These are phyloP conservation scores for Drosophila rhopaloa DNA, from an alignment of 1,140 invertebrate species.

Conservation along the genomic window DNA sequence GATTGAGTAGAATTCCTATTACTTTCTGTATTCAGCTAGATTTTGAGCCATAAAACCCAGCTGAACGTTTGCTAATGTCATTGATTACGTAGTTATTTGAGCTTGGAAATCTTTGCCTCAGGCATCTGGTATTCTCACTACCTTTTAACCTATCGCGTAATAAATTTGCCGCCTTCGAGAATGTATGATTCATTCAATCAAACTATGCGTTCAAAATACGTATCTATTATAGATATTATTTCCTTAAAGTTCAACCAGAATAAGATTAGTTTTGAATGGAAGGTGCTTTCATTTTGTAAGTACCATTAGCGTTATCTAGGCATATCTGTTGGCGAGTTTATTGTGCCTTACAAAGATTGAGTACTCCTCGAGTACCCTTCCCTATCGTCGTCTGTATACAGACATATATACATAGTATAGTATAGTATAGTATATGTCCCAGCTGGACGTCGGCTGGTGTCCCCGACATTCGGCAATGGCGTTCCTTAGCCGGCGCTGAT, in stretches of 20 bases:
- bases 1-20: no score
- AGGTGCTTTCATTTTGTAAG: background rate
- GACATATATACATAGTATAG: background rate
- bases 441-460: conserved; percentile 4
- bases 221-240: background rate
- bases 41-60: no score
- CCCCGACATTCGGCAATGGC: conserved; percentile 22
- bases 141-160: background rate
- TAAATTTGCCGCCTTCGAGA: background rate
- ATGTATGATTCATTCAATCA: background rate
- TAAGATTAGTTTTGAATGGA: background rate
- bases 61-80: background rate
- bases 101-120: no score
- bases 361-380: background rate
- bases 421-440: background rate
- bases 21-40: background rate
- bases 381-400: background rate
- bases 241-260: background rate
- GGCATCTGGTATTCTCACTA: background rate
- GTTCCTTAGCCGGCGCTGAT: conserved; percentile 7
- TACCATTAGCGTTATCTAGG: background rate
- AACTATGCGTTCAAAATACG: no score
- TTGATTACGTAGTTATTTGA: background rate
- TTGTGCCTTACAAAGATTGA: background rate
- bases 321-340: background rate